Base-by-base conservation (phyloP, 2,888 invertebrate genomes). In the Tetragnatha montana region DNA sequence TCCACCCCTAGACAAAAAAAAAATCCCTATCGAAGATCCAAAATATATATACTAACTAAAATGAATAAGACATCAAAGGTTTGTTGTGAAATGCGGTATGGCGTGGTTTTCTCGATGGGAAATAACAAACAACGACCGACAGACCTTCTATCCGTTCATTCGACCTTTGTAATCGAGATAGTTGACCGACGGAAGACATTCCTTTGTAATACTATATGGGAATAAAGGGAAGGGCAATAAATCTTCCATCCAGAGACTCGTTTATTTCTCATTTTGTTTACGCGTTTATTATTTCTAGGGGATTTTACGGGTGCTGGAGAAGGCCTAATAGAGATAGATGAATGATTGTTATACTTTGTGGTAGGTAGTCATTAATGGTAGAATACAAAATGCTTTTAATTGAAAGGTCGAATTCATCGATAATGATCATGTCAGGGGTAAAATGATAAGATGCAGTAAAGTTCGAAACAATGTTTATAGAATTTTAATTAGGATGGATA, bases 1-100 rank as follows among this genome's bases (percentile, higher is more conserved):
- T 68, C 78, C 78, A 60, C 78, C 35, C 78, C 17, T 68, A 51
- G 78, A 60, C 78, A 22, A 7, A 50, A 70, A 81, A 81, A 70
- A 70, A 49, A 71, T 50, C 47, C 47, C 22, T 35, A 49, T 10
- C 17, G 70, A 81, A 81, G 49, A 70, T 81, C 81, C 71, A n/a
- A n/a, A 14, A 49, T 71, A 81, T 17, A 60, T 71, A 81, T 81
- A 81, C 4, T 1, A 35, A 35, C 35, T 70, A 81, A 71, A 71
- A 81, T 81, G 71, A 81, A 81, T 71, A 81, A 81, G 60, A 50
- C 22, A 78, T 60, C 51, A 60, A 78, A 78, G 78, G 22, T 78
- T 17, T 21, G 75, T 14, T 50, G 49, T 75, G 49, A 75, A 75
- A 75, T 68, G 78, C 14, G 68, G 78, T 78, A 22, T 51, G 21